Base-by-base conservation (phyloP, 1,140 invertebrate genomes). In the Parasteatoda tepidariorum region DNA sequence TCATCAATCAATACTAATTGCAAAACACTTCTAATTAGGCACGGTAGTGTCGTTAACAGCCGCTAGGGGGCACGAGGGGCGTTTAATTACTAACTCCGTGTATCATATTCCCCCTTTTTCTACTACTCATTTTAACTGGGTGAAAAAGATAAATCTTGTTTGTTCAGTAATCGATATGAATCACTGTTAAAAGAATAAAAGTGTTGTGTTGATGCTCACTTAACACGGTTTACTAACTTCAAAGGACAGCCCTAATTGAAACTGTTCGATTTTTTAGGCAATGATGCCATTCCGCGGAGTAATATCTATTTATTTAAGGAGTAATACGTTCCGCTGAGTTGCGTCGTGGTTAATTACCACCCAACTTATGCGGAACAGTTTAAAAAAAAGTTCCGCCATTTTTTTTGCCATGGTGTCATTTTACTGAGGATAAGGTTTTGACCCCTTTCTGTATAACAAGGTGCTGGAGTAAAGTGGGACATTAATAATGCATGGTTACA, bases 1-100 rank as follows among this genome's bases (percentile, higher is more conserved):
- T 26, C 71, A 74, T 74, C 71, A 57, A 74, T 74, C 71, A 74
- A 74, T 74, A 74, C 71, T 74, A 74, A 74, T 74, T 74, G 71
- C 71, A 74, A 74, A 57, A 74, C 71, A 74, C 71, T 74, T 61
- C 71, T 74, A 74, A 74, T 74, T 74, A 74, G 71, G 48, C 71
- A 61, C 71, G 15, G 57, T 33, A n/a, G 57, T 59, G 55, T 74
- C 71, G 71, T 74, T 74, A 74, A 28, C 55, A 59, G 71, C 22
- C 71, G 55, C 57, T 57, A 74, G 71, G 71, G 71, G 71, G 57
- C 31, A 31, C 55, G 24, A 31, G 34, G 18, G 38, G 9, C 55
- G 55, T 74, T 74, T 74, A 74, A 74, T 74, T 74, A 74, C 28
- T 18, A 24, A 22, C 57, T 11, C 31, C 22, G 9, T 18, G n/a